Base-by-base conservation (phyloP, 2,113 vertebrate genomes). In the Oreochromis aureus region DNA sequence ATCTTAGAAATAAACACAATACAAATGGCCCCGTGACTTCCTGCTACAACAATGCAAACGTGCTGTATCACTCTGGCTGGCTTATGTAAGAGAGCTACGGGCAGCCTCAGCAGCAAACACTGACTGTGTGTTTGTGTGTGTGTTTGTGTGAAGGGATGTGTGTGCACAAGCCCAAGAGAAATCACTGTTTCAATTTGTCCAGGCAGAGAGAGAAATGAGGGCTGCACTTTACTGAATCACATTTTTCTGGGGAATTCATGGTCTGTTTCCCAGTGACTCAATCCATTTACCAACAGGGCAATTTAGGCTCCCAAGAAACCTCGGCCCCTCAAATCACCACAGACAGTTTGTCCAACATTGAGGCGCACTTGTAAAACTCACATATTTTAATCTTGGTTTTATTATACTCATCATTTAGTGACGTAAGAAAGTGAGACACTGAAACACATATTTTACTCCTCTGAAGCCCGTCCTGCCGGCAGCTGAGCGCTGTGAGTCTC, bases 1-100 rank as follows among this genome's bases (percentile, higher is more conserved):
- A 91, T 94, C 93, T 94, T 91, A 95, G 89, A 94, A 93, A 92
- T 91, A 91, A 95, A 93, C 90, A 94, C 92, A 94, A 95, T 91
- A 76, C 90, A 87, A 92, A 89, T 7, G 83, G 56, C 89, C 90
- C 82, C 7, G 86, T 85, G 86, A 94, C 94, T 95, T 96, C 94
- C 95, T 95, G 94, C 92, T 93, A 24, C 88, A 95, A 94, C 95
- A 94, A 94, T 94, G 92, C 87, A 92, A 94, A 92, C 85, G 84
- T 90, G 89, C 93, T 93, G 92, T 80, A 93, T 93, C 92, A 90
- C 87, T 91, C 88, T 44, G 87, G 56, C 2, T 51, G 73, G 91
- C 91, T 95, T 95, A 95, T 87, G 90, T 93, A 95, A 95, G 90
- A 93, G 87, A 46, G 90, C 89, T 71, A 87, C 44, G 36, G 83